Evolutionary conservation across 1,140 invertebrate species (phyloP).

Genomic region (Coelopa frigida): DNA sequence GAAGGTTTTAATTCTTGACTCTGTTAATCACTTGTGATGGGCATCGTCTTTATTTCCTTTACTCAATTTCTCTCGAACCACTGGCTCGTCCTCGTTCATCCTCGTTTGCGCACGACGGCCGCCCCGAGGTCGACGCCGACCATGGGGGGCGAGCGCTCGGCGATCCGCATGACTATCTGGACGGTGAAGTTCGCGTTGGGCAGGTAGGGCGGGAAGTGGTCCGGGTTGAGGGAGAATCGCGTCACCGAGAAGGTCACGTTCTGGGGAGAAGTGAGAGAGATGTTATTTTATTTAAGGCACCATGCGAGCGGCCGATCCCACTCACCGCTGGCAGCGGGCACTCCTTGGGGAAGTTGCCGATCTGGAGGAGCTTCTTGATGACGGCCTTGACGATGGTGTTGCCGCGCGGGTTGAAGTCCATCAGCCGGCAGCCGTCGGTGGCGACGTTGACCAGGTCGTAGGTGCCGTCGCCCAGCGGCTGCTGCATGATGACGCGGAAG

Average conservation of each 20-base stretch:
- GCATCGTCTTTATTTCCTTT: no score
- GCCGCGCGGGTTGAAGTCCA: slow-evolving; percentile 11
- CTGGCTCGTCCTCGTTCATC: no score
- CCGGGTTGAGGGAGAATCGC: slow-evolving; percentile 28
- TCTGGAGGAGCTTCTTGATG: slow-evolving; percentile 17
- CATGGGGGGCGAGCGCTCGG: not conserved
- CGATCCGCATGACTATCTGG: not conserved
- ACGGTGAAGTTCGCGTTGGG: slow-evolving; percentile 28
- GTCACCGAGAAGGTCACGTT: slow-evolving; percentile 23
- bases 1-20: no score
- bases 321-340: slow-evolving; percentile 21
- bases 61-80: no score
- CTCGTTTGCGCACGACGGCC: no score
- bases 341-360: slow-evolving; percentile 20
- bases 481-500: slow-evolving; percentile 10
- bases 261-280: slow-evolving; percentile 12
- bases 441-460: slow-evolving; percentile 18
- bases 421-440: slow-evolving; percentile 19
- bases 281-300: not conserved
- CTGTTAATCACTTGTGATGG: no score
- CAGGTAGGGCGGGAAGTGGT: slow-evolving; percentile 28
- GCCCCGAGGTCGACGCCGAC: slow-evolving; percentile 31
- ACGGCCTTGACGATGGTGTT: slow-evolving; percentile 21
- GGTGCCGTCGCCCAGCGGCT: slow-evolving; percentile 1
- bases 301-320: no score